Evolutionary conservation across 2,797 vertebrate species (phyloP), one percentile per base, ranked within the genome.

Genomic region (Cynopterus sphinx): DNA sequence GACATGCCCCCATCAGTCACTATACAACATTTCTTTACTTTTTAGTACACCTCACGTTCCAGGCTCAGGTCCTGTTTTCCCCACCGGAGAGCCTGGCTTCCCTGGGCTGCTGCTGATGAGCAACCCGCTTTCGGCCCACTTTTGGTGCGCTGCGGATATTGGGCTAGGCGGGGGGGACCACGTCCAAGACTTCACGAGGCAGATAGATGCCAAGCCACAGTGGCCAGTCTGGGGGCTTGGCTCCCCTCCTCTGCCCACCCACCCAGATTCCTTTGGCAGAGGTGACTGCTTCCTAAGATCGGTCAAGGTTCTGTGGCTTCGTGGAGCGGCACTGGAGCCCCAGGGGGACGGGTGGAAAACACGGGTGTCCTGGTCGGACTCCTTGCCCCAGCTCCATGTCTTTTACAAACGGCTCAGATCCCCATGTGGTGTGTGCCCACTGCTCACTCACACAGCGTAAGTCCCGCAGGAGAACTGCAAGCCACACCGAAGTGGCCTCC

Each of bases 81-180:
- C 1, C 4, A 2, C 28, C 51, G 9, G 21, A 70, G 33, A 55
- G 33, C 26, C 57, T n/a, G 33, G 36, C 5, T 19, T 53, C 8
- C 43, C 7, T 7, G 33, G 22, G n/a, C 36, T 16, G 57, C 71
- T 16, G 57, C 71, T 65, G 17, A 39, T 33, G 22, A 36, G 16
- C 55, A 10, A 63, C 24, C 3, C 0, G 17, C 33, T 19, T 65
- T 26, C n/a, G n/a, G 59, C 73, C 59, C 59, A 43, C 36, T 55
- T 17, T 0, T 2, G 9, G 28, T 2, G 6, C 13, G 17, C 59
- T 0, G 13, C 41, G 46, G 36, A 5, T 11, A 24, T 41, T 26
- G 15, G 74, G 46, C 33, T 3, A 17, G 24, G 41, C 6, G 9
- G 36, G 61, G n/a, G 46, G 31, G 36, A 24, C 33, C 46, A 55